Base-by-base conservation (phyloP, 2,113 vertebrate genomes). In the Callocephalon fimbriatum region DNA sequence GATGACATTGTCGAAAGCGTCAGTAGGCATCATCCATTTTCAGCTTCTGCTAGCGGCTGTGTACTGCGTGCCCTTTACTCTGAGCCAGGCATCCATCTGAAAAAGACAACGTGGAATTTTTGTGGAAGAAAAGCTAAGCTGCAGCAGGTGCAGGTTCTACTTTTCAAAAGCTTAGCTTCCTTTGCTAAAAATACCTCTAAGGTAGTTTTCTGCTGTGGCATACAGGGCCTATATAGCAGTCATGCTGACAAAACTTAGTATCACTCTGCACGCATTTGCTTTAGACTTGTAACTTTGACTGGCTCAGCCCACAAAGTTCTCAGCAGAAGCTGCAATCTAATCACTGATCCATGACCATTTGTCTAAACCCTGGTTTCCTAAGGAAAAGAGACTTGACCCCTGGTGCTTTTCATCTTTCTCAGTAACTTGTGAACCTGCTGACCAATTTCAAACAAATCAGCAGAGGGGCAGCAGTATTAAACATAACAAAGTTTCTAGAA, bases 21-120 rank as follows among this genome's bases (percentile, higher is more conserved):
- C 72, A 82, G 66, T 23, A 78, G 29, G 53, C 15, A 19, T 86
- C 66, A 65, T 92, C 87, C 97, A 94, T 97, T 89, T 96, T 97
- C 95, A 96, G 50, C 68, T 96, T 95, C 78, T 93, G 54, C 66
- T 42, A 54, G 23, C 44, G 67, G 21, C 1, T 48, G 63, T 70
- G 65, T 58, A 42, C 32, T 53, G 53, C 29, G 19, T 13, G 32
- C 82, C 82, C 72, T 93, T 88, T 80, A 77, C 6, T 75, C 29
- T 11, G 29, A 74, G 88, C 80, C 94, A 66, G 76, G 77, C 31
- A 7, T 27, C 83, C 88, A 87, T 95, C 89, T 93, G 92, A 35
- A 93, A 97, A 94, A 97, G 73, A 82, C 31, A 73, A 90, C 3
- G 5, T 14, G 62, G 29, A 92, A 74, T 79, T 90, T 97, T 95